These are phyloP conservation scores for Neolamprologus multifasciatus DNA, from an alignment of 2,797 vertebrate species.

Conservation along the genomic window DNA sequence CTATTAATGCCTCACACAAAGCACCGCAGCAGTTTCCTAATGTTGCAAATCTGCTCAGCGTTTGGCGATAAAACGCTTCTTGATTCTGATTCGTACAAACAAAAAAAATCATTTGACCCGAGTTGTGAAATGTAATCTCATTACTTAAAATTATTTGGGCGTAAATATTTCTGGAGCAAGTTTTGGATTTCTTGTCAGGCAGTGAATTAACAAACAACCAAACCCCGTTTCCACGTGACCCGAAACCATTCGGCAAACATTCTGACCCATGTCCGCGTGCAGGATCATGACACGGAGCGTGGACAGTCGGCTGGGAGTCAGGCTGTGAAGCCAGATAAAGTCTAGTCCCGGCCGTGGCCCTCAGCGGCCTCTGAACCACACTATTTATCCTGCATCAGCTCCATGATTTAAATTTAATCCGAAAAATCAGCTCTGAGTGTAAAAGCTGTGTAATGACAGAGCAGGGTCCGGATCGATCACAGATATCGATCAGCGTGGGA, in stretches of 20 bases:
- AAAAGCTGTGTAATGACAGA: not conserved
- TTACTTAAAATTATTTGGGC: not conserved
- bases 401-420: not conserved
- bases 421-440: not conserved
- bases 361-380: not conserved
- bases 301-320: not conserved
- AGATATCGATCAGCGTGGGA: not conserved
- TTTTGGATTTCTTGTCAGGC: not conserved
- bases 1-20: not conserved
- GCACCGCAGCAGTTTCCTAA: not conserved
- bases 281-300: not conserved
- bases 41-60: not conserved
- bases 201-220: not conserved
- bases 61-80: not conserved
- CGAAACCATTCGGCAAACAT: not conserved
- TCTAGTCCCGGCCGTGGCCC: not conserved
- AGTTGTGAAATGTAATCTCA: not conserved
- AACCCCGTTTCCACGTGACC: not conserved
- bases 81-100: not conserved
- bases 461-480: not conserved
- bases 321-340: not conserved
- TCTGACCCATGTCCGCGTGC: not conserved
- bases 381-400: not conserved
- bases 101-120: not conserved
- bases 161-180: not conserved